Percentiles rank a stretch among this genome's conserved stretches.
Conservation (phyloP, 2,888 invertebrate genomes). For the Nephrotoma appendiculata region DNA sequence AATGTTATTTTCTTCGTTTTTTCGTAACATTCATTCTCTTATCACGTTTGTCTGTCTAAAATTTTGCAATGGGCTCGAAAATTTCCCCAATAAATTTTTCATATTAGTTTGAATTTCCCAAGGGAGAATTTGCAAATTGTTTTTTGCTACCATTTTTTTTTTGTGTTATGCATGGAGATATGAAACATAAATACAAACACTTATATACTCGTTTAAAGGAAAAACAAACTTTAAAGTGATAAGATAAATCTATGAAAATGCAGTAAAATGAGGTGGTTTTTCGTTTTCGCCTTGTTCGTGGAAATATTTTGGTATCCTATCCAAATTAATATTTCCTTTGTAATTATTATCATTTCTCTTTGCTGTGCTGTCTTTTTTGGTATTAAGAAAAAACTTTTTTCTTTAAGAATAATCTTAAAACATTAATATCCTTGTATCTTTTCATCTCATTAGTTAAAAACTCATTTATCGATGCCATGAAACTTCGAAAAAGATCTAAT, state of each 20-base stretch:
- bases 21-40: background rate
- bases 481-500: background rate
- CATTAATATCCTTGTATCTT: background rate
- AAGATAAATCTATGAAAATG: background rate
- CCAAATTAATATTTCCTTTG: background rate
- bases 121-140: background rate
- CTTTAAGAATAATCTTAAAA: background rate
- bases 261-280: background rate
- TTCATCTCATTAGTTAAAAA: background rate
- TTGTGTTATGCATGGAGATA: background rate
- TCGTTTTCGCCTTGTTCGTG: background rate
- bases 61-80: too few relatives aligned
- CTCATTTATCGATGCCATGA: background rate
- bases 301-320: background rate
- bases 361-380: background rate
- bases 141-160: background rate
- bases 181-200: background rate
- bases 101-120: background rate
- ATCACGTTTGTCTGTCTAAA: background rate
- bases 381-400: background rate
- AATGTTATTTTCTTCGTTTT: background rate
- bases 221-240: background rate
- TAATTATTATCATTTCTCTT: background rate
- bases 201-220: background rate
- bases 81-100: background rate